These are phyloP conservation scores for Anorthoa munda DNA, from an alignment of 2,888 invertebrate species.

Conservation along the genomic window DNA sequence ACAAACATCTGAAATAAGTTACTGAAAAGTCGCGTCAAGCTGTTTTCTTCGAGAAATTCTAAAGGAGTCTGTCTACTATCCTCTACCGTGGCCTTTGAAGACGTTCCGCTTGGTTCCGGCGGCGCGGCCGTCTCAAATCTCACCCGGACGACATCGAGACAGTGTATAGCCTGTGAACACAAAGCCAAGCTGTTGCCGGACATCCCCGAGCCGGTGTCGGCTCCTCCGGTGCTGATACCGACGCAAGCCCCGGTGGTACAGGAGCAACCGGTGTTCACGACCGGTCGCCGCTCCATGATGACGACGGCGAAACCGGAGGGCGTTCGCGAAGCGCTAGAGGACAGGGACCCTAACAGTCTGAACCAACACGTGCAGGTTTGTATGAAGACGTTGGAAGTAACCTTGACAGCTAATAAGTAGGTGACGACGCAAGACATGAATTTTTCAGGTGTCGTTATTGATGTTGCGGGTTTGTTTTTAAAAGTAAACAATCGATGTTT, in stretches of 20 bases:
- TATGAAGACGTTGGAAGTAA: slow-evolving; percentile 16
- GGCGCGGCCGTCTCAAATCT: slow-evolving; percentile 76
- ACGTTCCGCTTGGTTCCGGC: slow-evolving; percentile 78
- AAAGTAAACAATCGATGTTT: slow-evolving; percentile 23
- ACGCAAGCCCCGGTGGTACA: slow-evolving; percentile 47
- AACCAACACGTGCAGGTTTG: slow-evolving; percentile 93
- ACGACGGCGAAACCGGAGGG: slow-evolving; percentile 84
- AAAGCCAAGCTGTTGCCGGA: slow-evolving; percentile 78
- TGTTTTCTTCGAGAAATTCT: slow-evolving; percentile 28
- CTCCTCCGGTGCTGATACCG: slow-evolving; percentile 68
- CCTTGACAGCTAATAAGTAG: slow-evolving; percentile 18
- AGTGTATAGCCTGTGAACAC: slow-evolving; percentile 80
- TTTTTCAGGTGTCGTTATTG: slow-evolving; percentile 3
- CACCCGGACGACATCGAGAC: slow-evolving; percentile 74
- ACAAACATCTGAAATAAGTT: slow-evolving; percentile 12
- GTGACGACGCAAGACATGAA: neutral
- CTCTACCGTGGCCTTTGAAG: slow-evolving; percentile 82
- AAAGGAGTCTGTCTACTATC: slow-evolving; percentile 58
- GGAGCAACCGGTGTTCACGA: slow-evolving; percentile 25
- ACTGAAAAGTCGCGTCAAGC: neutral
- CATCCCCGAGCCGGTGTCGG: slow-evolving; percentile 75
- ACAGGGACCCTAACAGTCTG: slow-evolving; percentile 93
- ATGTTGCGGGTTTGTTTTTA: slow-evolving; percentile 1
- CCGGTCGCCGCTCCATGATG: slow-evolving; percentile 65
- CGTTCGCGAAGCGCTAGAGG: slow-evolving; percentile 90